Evolutionary conservation across 2,797 vertebrate species (phyloP).

Genomic region (Melanotaenia pygmaea): DNA sequence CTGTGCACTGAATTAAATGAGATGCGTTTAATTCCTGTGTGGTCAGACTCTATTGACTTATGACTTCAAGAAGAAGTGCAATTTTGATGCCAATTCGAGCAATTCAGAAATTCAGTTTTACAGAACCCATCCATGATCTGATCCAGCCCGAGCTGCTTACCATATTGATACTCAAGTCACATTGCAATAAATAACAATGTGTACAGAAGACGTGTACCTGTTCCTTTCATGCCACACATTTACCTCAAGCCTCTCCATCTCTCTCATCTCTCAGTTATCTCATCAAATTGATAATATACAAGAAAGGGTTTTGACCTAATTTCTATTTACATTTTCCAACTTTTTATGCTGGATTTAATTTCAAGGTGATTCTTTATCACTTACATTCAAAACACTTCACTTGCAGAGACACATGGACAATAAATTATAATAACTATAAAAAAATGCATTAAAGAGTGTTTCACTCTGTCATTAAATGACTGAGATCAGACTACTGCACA

Average conservation of each 20-base stretch:
- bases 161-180: background rate
- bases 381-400: background rate
- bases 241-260: background rate
- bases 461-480: background rate
- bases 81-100: constrained; percentile 33
- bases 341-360: background rate
- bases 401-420: background rate
- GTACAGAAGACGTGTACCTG: background rate
- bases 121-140: constrained; percentile 4
- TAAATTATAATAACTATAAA: background rate
- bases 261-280: background rate
- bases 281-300: background rate
- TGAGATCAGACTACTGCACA: background rate
- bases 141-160: background rate
- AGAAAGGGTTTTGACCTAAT: background rate
- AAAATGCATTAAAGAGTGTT: background rate
- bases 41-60: constrained; percentile 12
- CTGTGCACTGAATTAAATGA: constrained; percentile 12
- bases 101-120: background rate
- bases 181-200: background rate
- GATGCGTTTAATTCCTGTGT: background rate
- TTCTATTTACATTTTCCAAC: background rate
- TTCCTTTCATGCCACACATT: background rate
- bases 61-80: background rate
- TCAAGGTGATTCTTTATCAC: background rate